phyloP scores from a whole-genome alignment of 2,113 vertebrate genomes.

The Patagioenas fasciata region DNA sequence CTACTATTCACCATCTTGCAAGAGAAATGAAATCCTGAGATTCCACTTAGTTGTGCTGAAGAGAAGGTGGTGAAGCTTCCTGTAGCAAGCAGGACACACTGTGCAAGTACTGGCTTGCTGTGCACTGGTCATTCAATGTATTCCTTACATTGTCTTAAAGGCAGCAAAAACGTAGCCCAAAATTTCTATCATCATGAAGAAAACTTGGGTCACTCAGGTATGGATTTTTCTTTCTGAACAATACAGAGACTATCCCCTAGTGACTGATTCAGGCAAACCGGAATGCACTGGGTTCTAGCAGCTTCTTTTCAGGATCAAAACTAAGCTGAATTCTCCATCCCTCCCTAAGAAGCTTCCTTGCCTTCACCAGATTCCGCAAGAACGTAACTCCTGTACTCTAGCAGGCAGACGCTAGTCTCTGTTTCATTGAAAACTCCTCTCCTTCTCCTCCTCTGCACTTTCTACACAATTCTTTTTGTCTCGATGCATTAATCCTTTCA shows the following conservation, averaged over 20 bases:
- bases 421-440: not conserved
- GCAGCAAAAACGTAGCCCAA: not conserved
- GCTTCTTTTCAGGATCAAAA: not conserved
- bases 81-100: not conserved
- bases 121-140: not conserved
- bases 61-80: not conserved
- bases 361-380: not conserved
- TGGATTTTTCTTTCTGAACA: not conserved
- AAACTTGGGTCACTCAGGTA: not conserved
- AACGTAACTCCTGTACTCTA: not conserved
- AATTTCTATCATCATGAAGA: not conserved
- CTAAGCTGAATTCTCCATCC: not conserved
- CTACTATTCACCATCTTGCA: not conserved
- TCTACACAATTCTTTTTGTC: not conserved
- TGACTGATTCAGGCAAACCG: not conserved
- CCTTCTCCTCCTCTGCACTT: not conserved
- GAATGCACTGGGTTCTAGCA: not conserved
- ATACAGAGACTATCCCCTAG: not conserved
- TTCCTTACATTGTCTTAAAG: not conserved
- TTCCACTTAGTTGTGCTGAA: not conserved
- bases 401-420: not conserved
- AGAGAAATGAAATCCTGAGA: not conserved
- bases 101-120: not conserved
- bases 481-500: not conserved
- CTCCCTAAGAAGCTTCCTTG: not conserved